phyloP scores from a whole-genome alignment of 2,888 invertebrate genomes.

The Drosophila buzzatii region DNA sequence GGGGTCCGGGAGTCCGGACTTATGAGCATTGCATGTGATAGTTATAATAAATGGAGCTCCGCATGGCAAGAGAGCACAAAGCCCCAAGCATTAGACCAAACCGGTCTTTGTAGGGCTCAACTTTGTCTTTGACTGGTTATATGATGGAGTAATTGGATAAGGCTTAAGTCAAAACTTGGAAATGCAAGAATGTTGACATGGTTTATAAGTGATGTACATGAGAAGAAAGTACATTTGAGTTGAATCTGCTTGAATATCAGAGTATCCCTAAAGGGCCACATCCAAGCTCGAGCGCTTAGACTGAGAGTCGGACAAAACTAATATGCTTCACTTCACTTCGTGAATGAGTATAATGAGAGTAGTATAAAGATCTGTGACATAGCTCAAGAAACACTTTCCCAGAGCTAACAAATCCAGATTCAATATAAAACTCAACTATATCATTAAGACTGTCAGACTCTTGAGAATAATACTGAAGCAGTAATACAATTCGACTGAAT shows the following conservation, averaged over 20 bases:
- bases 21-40: constrained; percentile 35
- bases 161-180: background rate
- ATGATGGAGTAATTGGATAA: constrained; percentile 2
- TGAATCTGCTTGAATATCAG: background rate
- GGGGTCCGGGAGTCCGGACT: background rate
- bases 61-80: constrained; percentile 2
- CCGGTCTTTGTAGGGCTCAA: background rate
- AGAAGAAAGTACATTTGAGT: background rate
- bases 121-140: background rate
- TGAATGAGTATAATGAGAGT: background rate
- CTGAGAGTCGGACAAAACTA: background rate
- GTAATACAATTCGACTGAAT: constrained; percentile 2
- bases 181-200: background rate
- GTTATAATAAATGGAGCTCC: constrained; percentile 3
- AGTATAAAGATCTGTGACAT: background rate
- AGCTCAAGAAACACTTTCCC: background rate
- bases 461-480: background rate
- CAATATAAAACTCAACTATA: no score
- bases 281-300: no score
- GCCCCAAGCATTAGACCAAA: constrained; percentile 3
- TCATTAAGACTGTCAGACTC: background rate
- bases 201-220: background rate
- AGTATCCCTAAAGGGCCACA: background rate
- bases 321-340: background rate
- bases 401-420: background rate